These are phyloP conservation scores for Oncorhynchus tshawytscha DNA, from an alignment of 2,113 vertebrate genomes.

Conservation along the genomic window DNA sequence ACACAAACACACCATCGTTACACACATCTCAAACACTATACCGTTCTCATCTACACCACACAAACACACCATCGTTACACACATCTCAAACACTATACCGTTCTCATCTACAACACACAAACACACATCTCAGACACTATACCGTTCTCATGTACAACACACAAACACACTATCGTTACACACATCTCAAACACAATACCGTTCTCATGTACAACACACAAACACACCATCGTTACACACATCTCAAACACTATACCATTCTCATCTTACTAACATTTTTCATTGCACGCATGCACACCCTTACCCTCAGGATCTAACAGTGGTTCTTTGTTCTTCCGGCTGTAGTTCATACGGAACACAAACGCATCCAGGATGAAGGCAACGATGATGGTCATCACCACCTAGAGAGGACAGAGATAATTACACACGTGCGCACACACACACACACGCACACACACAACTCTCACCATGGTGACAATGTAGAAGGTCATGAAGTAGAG, in stretches of 20 bases:
- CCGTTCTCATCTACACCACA: not conserved
- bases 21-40: not conserved
- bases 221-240: no score
- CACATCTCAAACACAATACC: not conserved
- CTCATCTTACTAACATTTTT: slow-evolving; percentile 17
- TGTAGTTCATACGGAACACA: slow-evolving; percentile 98
- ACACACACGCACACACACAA: not conserved
- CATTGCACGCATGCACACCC: slow-evolving; percentile 13
- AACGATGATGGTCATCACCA: slow-evolving; percentile 98
- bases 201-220: not conserved
- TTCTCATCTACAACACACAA: slow-evolving; percentile 2
- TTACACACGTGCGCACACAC: not conserved
- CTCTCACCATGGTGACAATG: slow-evolving; percentile 94
- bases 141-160: not conserved
- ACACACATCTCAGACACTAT: not conserved
- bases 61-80: not conserved
- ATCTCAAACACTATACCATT: not conserved
- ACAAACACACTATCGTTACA: no score
- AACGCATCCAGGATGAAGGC: slow-evolving; percentile 98
- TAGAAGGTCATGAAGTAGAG: slow-evolving; percentile 99
- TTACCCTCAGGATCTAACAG: slow-evolving; percentile 79
- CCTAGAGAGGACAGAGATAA: slow-evolving; percentile 65
- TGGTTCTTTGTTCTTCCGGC: slow-evolving; percentile 88
- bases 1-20: not conserved
- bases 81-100: not conserved